Base-by-base conservation (phyloP, 2,888 invertebrate genomes). In the Copidosoma aretas region DNA sequence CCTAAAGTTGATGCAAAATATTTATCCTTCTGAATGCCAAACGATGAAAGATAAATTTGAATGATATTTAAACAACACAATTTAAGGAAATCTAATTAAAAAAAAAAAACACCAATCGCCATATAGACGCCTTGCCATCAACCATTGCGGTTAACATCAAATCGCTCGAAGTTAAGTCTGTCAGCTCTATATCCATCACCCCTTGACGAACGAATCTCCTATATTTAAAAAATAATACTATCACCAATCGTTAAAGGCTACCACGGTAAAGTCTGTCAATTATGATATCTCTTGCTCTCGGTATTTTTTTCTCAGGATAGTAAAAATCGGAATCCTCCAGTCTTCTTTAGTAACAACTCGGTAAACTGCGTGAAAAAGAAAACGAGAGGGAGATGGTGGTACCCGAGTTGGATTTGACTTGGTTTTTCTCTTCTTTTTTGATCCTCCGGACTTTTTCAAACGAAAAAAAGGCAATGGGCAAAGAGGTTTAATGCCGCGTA, bases 291-390 rank as follows among this genome's bases (percentile, higher is more conserved):
- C 32, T 32, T 8, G 3, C 8, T 32, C 32, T 32, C 32, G 32
- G 32, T 8, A 3, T 19, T 19, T 52, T 60, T 58, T 25, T 60
- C 39, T 56, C 60, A 21, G n/a, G 19, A 46, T 15, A 12, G 12
- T 2, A 46, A 17, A 46, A 46, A 4, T 46, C 12, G 43, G 1
- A 46, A 2, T 8, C 12, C 52, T 12, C 52, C 19, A 56, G 56
- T 56, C 56, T 25, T 22, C 57, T 69, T 69, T 65, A 17, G 53
- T 25, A 32, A 32, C 32, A 32, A 24, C 39, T 21, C 65, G 54
- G 52, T 62, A 65, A 52, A 65, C 41, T 65, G 69, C 61, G 56
- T 32, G 64, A 64, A 68, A 68, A 60, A 64, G 68, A 68, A 52
- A 65, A 69, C 43, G 65, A 60, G 43, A 12, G 58, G 25, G 57